These are phyloP conservation scores for Dermatophagoides farinae DNA, from an alignment of 1,140 invertebrate genomes.

Conservation along the genomic window DNA sequence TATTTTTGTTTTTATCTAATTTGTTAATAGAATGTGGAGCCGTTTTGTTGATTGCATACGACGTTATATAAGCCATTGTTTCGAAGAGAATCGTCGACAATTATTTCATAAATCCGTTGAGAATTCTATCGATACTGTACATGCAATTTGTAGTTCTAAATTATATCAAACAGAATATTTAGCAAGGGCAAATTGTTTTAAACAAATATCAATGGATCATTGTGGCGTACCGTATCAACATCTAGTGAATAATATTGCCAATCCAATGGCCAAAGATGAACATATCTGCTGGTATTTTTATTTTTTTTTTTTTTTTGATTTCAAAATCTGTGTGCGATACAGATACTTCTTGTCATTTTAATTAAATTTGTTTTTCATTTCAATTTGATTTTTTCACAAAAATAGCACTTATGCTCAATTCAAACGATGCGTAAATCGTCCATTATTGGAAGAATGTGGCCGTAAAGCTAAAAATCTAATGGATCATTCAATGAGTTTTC, in stretches of 20 bases:
- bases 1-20: too few species aligned
- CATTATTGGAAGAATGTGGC: constrained; percentile 18
- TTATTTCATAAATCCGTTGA: constrained; percentile 21
- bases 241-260: constrained; percentile 18
- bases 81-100: constrained; percentile 15
- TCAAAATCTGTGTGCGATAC: too few species aligned
- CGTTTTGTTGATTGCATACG: constrained; percentile 21
- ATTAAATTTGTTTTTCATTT: background rate
- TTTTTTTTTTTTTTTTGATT: background rate
- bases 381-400: background rate
- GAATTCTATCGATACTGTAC: constrained; percentile 21
- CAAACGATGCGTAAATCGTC: constrained; percentile 19
- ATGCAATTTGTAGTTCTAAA: constrained; percentile 21
- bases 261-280: constrained; percentile 17
- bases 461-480: constrained; percentile 16
- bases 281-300: constrained; percentile 20
- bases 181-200: constrained; percentile 19
- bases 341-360: background rate
- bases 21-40: constrained; percentile 21
- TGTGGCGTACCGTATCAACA: constrained; percentile 18
- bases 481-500: constrained; percentile 20
- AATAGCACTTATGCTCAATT: constrained; percentile 19
- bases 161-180: constrained; percentile 21
- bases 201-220: constrained; percentile 18
- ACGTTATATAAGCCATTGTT: constrained; percentile 18